A percentile compares a stretch with the other conserved stretches of the same genome.
Evolutionary conservation across 2,113 vertebrate genomes (phyloP).

Genomic region (Gadus macrocephalus): DNA sequence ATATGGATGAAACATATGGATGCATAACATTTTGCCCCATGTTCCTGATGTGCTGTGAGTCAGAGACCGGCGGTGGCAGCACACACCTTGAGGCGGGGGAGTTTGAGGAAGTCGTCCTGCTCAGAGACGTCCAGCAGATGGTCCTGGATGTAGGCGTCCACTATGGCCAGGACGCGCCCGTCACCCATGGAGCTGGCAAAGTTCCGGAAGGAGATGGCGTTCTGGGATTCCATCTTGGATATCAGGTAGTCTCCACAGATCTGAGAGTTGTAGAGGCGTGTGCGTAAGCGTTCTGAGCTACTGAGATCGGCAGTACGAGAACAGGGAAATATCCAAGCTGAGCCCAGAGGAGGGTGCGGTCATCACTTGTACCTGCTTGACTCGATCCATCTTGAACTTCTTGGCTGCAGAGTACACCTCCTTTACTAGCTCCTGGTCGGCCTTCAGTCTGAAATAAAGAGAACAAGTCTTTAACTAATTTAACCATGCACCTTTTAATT

Average conservation of each 20-base stretch:
- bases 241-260: conserved; percentile 98
- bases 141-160: conserved; percentile 93
- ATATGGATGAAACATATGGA: too few relatives aligned
- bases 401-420: conserved; percentile 98
- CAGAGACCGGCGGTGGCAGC: too few relatives aligned
- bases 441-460: conserved; percentile 81
- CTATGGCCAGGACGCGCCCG: conserved; percentile 81
- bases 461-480: not conserved
- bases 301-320: not conserved
- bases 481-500: too few relatives aligned
- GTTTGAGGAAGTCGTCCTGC: conserved; percentile 97
- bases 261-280: conserved; percentile 54
- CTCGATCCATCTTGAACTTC: conserved; percentile 95
- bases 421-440: conserved; percentile 94
- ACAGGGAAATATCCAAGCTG: too few relatives aligned
- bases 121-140: conserved; percentile 91
- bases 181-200: conserved; percentile 95
- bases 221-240: conserved; percentile 88
- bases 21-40: too few relatives aligned
- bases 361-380: conserved; percentile 83
- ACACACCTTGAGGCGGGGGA: conserved; percentile 91
- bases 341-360: too few relatives aligned
- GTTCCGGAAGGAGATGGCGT: conserved; percentile 92
- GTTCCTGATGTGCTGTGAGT: too few relatives aligned
- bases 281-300: not conserved